Evolutionary conservation across 2,888 invertebrate species (phyloP).

Genomic region (Oxyteleia sp.): DNA sequence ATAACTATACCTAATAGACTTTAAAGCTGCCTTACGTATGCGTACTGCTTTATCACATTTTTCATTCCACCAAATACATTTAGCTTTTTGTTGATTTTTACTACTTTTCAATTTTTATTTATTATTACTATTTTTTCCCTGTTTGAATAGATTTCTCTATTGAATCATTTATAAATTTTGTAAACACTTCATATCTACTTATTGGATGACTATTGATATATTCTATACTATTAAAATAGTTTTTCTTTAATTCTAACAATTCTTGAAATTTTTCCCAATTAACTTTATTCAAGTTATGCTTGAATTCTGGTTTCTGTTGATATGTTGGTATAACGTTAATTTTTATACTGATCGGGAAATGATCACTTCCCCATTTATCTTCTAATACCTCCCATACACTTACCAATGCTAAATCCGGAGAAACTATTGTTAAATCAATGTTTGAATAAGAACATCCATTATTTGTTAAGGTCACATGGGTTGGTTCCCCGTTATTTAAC

Average conservation of each 20-base stretch:
- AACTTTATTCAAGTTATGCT: conserved; percentile 25
- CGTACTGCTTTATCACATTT: conserved; percentile 32
- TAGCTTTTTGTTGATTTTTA: background rate
- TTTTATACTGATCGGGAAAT: too few relatives aligned
- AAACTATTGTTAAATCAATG: conserved; percentile 20
- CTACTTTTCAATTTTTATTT: too few relatives aligned
- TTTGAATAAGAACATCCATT: conserved; percentile 5
- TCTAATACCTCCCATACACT: conserved; percentile 33
- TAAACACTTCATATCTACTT: background rate
- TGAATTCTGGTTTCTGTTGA: conserved; percentile 18
- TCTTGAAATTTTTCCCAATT: conserved; percentile 1
- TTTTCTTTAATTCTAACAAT: conserved; percentile 2
- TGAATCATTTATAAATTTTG: too few relatives aligned
- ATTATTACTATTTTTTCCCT: too few relatives aligned
- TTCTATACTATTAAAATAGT: conserved; percentile 13
- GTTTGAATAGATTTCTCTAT: too few relatives aligned
- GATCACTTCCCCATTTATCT: conserved; percentile 56
- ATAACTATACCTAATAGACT: conserved; percentile 29
- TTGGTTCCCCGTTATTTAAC: conserved; percentile 26
- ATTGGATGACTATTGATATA: conserved; percentile 20
- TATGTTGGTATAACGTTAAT: conserved; percentile 1
- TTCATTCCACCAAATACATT: conserved; percentile 61
- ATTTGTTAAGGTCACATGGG: conserved; percentile 20
- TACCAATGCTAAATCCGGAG: conserved; percentile 11
- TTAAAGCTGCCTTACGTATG: conserved; percentile 31